A percentile compares a stretch with the other conserved stretches of the same genome.
phyloP scores from a whole-genome alignment of 2,113 vertebrate genomes.

The Corythaixoides concolor region DNA sequence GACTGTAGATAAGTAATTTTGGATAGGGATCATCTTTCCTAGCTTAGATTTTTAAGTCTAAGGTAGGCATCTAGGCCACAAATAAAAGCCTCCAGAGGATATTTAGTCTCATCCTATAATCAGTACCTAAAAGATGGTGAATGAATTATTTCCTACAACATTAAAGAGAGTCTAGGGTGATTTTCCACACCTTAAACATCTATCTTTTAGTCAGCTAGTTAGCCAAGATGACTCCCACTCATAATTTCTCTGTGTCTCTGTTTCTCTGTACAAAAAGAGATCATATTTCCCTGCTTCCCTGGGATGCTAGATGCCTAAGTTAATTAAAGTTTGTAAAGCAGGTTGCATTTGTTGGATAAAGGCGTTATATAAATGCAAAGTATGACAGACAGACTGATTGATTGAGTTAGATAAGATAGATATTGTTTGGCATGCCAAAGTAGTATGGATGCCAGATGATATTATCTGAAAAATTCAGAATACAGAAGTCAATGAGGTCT shows the following conservation, averaged over 20 bases:
- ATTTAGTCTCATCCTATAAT: not conserved
- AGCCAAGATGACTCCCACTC: not conserved
- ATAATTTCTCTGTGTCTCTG: not conserved
- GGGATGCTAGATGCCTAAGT: not conserved
- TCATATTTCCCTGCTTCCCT: not conserved
- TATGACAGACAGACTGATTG: constrained; percentile 25
- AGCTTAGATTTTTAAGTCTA: not conserved
- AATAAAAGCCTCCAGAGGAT: not conserved
- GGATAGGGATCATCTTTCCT: not conserved
- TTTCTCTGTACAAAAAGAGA: not conserved
- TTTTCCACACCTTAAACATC: not conserved
- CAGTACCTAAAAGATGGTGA: not conserved
- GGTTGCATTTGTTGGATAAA: constrained; percentile 28
- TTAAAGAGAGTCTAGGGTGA: not conserved
- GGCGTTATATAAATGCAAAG: not conserved
- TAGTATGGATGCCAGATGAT: not conserved
- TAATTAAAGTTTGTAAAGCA: constrained; percentile 33
- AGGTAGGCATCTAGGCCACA: not conserved
- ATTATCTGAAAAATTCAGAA: constrained; percentile 23
- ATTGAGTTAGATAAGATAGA: constrained; percentile 8
- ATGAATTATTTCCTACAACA: not conserved
- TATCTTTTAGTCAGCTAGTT: not conserved
- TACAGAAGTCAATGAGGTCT: not conserved
- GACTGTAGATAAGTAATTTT: not conserved
- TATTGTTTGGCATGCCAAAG: not conserved